These are phyloP conservation scores for Eilema depressum DNA, from an alignment of 2,888 invertebrate genomes.

Conservation along the genomic window DNA sequence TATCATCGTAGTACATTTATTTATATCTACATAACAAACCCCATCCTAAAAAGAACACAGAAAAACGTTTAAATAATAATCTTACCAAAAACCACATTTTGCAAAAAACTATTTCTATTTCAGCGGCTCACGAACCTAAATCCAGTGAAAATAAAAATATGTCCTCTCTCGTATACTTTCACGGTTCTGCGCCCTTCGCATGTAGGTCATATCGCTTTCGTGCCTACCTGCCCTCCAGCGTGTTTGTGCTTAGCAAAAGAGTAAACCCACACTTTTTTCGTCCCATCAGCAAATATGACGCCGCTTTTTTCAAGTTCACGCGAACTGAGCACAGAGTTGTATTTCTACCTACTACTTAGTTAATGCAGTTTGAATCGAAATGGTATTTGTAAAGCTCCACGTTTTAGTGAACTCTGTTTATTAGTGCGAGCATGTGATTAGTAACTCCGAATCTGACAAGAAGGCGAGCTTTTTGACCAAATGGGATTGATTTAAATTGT, in stretches of 20 bases:
- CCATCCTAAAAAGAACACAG: neutral
- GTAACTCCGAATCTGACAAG: neutral
- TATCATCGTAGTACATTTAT: neutral
- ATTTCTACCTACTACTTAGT: neutral
- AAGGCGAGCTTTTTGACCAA: no score
- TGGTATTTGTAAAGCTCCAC: no score
- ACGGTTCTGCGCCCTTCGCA: slow-evolving; percentile 44
- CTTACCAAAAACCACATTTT: slow-evolving; percentile 19
- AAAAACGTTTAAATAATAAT: neutral
- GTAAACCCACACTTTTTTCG: slow-evolving; percentile 35
- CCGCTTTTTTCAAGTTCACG: slow-evolving; percentile 38
- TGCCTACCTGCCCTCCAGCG: slow-evolving; percentile 44
- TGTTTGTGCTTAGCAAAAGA: slow-evolving; percentile 44
- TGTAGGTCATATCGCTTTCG: slow-evolving; percentile 46
- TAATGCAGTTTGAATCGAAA: neutral
- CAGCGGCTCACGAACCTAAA: slow-evolving; percentile 37
- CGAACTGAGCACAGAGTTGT: neutral
- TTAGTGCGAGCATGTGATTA: neutral
- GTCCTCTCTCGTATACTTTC: slow-evolving; percentile 40
- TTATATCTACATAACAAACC: neutral
- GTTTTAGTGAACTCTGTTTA: neutral
- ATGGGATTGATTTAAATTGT: no score
- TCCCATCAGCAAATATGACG: slow-evolving; percentile 34
- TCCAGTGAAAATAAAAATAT: slow-evolving; percentile 50
- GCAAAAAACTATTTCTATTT: slow-evolving; percentile 32